phyloP scores from a whole-genome alignment of 2,113 vertebrate species.

The rat (Rattus norvegicus) region DNA sequence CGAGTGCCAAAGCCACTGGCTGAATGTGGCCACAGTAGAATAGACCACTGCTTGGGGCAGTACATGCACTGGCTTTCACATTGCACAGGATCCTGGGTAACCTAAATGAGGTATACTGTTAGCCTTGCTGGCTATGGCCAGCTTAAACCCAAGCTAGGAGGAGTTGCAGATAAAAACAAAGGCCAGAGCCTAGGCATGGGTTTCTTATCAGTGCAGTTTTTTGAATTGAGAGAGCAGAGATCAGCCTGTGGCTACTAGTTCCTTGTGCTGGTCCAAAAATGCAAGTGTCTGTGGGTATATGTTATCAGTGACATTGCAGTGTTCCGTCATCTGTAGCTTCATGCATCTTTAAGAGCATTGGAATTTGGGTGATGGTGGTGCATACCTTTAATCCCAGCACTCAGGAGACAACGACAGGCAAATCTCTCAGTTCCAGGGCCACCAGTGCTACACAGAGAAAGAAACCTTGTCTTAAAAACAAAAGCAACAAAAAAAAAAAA shows the following conservation, averaged over 20 bases:
- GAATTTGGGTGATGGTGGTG: neutral
- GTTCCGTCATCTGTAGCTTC: neutral
- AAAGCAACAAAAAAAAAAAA: too few species aligned
- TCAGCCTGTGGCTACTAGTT: neutral
- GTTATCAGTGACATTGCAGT: fast-evolving
- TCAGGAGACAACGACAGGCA: neutral
- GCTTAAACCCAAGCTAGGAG: neutral
- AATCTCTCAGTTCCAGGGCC: neutral
- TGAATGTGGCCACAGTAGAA: fast-evolving
- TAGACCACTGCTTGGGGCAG: fast-evolving
- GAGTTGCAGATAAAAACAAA: neutral
- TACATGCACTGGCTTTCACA: fast-evolving
- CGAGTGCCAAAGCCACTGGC: neutral
- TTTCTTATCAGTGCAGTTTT: neutral
- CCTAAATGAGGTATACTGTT: neutral
- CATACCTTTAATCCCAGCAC: neutral
- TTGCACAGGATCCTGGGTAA: fast-evolving
- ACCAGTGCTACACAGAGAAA: neutral
- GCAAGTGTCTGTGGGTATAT: neutral
- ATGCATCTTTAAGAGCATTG: too few species aligned
- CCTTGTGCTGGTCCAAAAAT: neutral
- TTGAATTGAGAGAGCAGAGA: neutral
- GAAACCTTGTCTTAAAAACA: neutral
- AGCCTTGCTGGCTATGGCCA: neutral
- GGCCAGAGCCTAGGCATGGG: neutral